These are phyloP conservation scores for Tetramorium simillimum DNA, from an alignment of 1,140 invertebrate genomes.

Conservation along the genomic window DNA sequence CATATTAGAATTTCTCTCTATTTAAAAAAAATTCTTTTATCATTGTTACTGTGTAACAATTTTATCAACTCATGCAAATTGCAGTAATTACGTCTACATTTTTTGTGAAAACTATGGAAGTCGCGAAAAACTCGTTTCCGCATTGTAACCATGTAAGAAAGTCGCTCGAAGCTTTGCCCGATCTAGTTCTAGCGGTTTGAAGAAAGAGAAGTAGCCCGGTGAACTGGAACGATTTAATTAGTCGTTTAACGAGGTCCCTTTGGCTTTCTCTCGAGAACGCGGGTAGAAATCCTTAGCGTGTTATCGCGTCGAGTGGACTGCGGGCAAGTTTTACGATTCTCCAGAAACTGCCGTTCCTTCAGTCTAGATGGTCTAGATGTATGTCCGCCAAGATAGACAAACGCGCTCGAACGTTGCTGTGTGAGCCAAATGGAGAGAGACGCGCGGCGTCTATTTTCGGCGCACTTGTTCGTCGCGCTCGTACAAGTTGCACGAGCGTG, in stretches of 20 bases:
- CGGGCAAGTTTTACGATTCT: conserved; percentile 31
- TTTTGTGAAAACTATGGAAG: not conserved
- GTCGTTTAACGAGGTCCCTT: conserved; percentile 17
- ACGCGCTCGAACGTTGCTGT: conserved; percentile 14
- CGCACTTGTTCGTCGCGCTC: conserved; percentile 47
- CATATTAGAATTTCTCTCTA: not conserved
- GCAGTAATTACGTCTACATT: not conserved
- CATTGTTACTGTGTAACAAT: not conserved
- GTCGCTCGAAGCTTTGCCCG: conserved; percentile 1
- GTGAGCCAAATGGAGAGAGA: conserved; percentile 24
- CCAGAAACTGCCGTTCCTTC: not conserved
- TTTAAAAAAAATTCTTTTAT: not conserved
- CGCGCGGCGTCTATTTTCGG: conserved; percentile 66
- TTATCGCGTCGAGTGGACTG: not conserved
- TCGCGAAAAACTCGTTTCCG: not conserved
- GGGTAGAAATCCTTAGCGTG: conserved; percentile 19
- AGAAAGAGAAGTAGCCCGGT: conserved; percentile 27
- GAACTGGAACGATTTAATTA: conserved; percentile 64
- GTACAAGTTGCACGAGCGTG: conserved; percentile 58
- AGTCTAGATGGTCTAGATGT: conserved; percentile 33
- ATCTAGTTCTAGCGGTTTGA: not conserved
- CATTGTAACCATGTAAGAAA: conserved; percentile 5
- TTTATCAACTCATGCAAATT: not conserved
- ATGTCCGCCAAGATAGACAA: conserved; percentile 43
- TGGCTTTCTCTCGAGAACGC: not conserved